Evolutionary conservation across 2,113 vertebrate genomes (phyloP).

Genomic region (Thermophis baileyi): DNA sequence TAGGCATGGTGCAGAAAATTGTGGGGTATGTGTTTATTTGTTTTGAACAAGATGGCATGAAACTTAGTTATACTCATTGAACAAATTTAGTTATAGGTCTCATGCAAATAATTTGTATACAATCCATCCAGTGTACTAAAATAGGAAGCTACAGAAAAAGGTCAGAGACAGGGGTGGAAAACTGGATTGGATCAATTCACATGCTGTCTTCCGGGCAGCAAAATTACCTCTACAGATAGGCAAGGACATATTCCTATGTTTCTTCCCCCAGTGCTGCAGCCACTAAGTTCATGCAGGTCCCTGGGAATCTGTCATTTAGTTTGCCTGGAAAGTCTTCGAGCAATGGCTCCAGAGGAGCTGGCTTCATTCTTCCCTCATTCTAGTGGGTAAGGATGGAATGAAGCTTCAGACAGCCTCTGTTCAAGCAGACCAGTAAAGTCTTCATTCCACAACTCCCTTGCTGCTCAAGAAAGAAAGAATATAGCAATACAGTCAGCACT

Average conservation of each 20-base stretch:
- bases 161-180: background rate
- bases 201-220: background rate
- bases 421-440: background rate
- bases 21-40: background rate
- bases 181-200: background rate
- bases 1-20: background rate
- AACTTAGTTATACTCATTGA: background rate
- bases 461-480: background rate
- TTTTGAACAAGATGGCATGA: background rate
- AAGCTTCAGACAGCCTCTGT: background rate
- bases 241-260: background rate
- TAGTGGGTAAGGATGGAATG: background rate
- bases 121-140: background rate
- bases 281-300: background rate
- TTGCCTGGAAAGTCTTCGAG: background rate
- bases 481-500: background rate
- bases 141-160: background rate
- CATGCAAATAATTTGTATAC: background rate
- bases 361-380: background rate
- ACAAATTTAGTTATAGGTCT: background rate
- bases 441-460: background rate
- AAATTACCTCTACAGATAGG: background rate
- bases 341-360: background rate
- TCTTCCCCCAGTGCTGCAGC: background rate
- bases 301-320: background rate